Percentiles rank a stretch among this genome's conserved stretches.
phyloP scores from a whole-genome alignment of 2,113 vertebrate species.

The Ariopsis seemanni region DNA sequence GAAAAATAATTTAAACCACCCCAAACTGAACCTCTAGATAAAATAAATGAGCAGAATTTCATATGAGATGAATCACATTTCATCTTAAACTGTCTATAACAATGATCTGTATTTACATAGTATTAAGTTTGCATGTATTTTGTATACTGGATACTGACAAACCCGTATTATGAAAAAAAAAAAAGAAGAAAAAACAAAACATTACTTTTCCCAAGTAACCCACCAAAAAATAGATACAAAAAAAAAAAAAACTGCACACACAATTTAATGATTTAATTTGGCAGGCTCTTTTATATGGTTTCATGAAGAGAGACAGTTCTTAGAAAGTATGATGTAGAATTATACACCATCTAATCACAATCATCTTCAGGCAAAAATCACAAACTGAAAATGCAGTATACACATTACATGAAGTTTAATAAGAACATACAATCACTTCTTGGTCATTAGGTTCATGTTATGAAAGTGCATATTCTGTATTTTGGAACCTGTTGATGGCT shows the following conservation, averaged over 20 bases:
- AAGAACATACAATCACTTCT: slow-evolving; percentile 43
- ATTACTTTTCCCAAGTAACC: neutral
- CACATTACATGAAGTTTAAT: slow-evolving; percentile 26
- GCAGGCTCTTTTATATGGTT: slow-evolving; percentile 15
- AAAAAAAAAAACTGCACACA: neutral
- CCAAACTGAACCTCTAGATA: slow-evolving; percentile 37
- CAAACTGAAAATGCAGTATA: slow-evolving; percentile 1
- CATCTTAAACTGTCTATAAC: slow-evolving; percentile 24
- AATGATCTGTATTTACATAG: slow-evolving; percentile 36
- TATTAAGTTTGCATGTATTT: slow-evolving; percentile 2
- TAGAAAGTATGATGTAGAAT: slow-evolving; percentile 24
- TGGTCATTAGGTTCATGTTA: slow-evolving; percentile 22
- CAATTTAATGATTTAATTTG: neutral
- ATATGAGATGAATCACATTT: slow-evolving; percentile 42
- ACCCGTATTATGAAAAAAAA: slow-evolving; percentile 18
- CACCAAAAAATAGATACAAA: neutral
- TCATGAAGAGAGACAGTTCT: slow-evolving; percentile 9
- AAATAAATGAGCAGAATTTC: slow-evolving; percentile 18
- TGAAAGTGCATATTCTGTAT: slow-evolving; percentile 49
- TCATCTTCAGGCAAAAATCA: slow-evolving; percentile 11
- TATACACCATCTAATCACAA: slow-evolving; percentile 23
- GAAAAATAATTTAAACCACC: slow-evolving; percentile 53
- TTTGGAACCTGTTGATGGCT: slow-evolving; percentile 22
- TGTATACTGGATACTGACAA: neutral
- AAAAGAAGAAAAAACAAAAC: neutral